Evolutionary conservation across 2,797 vertebrate genomes (phyloP).

Genomic region (Lutra lutra): DNA sequence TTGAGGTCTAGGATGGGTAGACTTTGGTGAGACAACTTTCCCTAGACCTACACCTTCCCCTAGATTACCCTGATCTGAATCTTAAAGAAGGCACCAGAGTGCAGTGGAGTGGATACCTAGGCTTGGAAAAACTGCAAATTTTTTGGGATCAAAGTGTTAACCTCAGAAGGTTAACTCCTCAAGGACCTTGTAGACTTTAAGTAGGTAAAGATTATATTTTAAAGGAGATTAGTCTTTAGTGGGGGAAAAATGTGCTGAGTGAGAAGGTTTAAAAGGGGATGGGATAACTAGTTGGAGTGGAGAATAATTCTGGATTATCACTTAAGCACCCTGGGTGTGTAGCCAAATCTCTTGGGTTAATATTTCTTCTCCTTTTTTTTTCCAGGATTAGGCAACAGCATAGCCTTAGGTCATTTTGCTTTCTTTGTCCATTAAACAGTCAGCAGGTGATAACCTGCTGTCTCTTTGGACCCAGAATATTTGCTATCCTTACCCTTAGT

Average conservation of each 20-base stretch:
- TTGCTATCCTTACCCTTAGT: neutral
- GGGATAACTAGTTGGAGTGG: neutral
- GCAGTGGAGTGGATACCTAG: neutral
- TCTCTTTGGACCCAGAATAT: neutral
- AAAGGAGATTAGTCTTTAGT: constrained; percentile 44
- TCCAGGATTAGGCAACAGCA: neutral
- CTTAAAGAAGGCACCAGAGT: neutral
- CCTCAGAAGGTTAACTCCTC: constrained; percentile 46
- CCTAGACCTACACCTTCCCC: neutral
- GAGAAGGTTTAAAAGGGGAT: neutral
- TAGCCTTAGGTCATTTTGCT: neutral
- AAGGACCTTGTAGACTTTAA: neutral
- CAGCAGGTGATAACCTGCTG: neutral
- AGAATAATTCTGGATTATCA: constrained; percentile 48
- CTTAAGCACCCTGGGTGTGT: neutral
- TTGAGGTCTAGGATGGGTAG: neutral
- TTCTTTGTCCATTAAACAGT: constrained; percentile 10
- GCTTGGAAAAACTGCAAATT: neutral
- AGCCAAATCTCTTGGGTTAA: constrained; percentile 42
- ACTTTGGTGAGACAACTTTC: neutral
- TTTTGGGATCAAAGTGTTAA: neutral
- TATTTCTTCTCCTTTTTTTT: constrained; percentile 57
- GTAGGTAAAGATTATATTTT: constrained; percentile 38
- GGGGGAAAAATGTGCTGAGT: constrained; percentile 37
- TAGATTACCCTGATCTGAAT: neutral